These are phyloP conservation scores for Apodemia mormo DNA, from an alignment of 2,888 invertebrate species.

Conservation along the genomic window DNA sequence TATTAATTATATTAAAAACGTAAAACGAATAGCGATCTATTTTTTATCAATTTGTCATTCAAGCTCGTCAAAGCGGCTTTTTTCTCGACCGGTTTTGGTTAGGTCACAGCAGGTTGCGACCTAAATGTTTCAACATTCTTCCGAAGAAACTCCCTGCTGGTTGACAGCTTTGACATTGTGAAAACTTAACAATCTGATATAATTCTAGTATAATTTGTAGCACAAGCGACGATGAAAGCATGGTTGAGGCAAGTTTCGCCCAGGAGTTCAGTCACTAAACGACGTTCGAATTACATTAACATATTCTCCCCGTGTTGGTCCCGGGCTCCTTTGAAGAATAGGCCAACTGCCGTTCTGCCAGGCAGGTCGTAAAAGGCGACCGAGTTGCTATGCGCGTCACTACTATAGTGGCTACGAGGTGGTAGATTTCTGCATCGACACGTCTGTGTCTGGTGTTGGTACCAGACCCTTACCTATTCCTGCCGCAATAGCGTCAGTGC, in stretches of 20 bases:
- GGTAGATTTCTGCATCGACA: no score
- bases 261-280: neutral
- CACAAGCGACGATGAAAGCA: neutral
- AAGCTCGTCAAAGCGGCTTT: constrained; percentile 45
- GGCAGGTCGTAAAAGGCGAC: no score
- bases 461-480: no score
- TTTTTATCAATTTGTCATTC: constrained; percentile 22
- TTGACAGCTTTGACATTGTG: constrained; percentile 34
- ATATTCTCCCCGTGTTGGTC: neutral
- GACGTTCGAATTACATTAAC: neutral
- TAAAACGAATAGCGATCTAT: constrained; percentile 7
- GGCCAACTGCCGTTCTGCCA: no score
- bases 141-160: constrained; percentile 48
- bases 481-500: no score
- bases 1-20: no score
- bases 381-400: no score
- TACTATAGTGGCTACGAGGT: no score
- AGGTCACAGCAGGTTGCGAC: constrained; percentile 70
- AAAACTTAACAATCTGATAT: constrained; percentile 15
- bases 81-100: constrained; percentile 56
- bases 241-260: neutral
- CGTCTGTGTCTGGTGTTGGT: no score
- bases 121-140: constrained; percentile 67
- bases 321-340: no score
- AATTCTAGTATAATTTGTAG: neutral